Base-by-base conservation (phyloP, 2,113 vertebrate species). In the Spilogale gracilis region DNA sequence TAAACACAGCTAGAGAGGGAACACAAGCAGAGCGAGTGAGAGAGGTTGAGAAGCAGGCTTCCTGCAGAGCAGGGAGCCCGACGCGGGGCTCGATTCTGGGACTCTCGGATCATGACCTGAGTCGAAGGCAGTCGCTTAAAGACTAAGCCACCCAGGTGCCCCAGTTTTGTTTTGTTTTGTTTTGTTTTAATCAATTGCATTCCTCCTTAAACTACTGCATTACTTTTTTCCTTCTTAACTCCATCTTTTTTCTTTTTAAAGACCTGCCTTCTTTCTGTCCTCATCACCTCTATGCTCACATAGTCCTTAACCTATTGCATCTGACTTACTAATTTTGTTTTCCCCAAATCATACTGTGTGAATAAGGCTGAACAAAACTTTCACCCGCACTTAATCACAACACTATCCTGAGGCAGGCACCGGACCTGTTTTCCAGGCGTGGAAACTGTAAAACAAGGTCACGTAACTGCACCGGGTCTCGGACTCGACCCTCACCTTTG, bases 171-270 rank as follows among this genome's bases (percentile, higher is more conserved):
- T 38, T 38, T n/a, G n/a, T n/a, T 38, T 38, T 54, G 54, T 54
- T 16, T 18, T 16, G 17, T 56, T 18, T 56, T 17, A 56, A 18
- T 73, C 38, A 54, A n/a, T 88, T 78, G 91, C 78, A 25, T 58
- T 63, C 27, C 45, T 74, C 67, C 4, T 71, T 63, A 80, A 94
- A 52, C 25, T 67, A 48, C 11, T 17, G 63, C 14, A 93, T 30
- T 30, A 52, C 69, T 89, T 69, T 67, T 91, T 91, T 56, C 61
- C 12, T 76, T 95, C 45, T 11, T 56, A 96, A 80, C 52, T 83
- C 30, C 30, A 50, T 48, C 20, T n/a, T 65, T 83, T 78, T 38
- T 38, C 38, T 38, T 50, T 76, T 14, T 20, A 73, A 97, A 89
- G 69, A 92, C 63, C 11, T 95, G 25, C 60, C 48, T 82, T 83